phyloP scores from a whole-genome alignment of 2,888 invertebrate species.

The Drosophila formosana region DNA sequence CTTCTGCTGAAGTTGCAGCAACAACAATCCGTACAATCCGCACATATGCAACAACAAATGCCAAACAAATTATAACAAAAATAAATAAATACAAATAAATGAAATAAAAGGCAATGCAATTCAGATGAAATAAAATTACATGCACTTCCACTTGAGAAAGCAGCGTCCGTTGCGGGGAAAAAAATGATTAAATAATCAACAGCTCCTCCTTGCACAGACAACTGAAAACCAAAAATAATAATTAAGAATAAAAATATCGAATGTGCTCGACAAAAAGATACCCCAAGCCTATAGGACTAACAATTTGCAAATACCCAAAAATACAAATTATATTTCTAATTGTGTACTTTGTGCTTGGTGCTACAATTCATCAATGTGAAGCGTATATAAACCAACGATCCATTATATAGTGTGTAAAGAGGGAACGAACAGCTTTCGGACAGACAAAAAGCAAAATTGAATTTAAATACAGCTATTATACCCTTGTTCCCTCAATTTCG shows the following conservation, averaged over 20 bases:
- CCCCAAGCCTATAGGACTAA: neutral
- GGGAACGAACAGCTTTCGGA: no score
- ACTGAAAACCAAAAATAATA: slow-evolving; percentile 1
- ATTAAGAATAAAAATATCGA: neutral
- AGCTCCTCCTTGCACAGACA: slow-evolving; percentile 29
- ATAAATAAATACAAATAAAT: slow-evolving; percentile 27
- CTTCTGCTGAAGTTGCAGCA: slow-evolving; percentile 23
- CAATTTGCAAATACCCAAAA: no score
- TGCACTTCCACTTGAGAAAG: slow-evolving; percentile 77
- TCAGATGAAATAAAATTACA: slow-evolving; percentile 74
- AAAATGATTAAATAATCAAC: slow-evolving; percentile 76
- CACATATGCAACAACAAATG: slow-evolving; percentile 44
- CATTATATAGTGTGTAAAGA: no score
- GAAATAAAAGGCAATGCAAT: slow-evolving; percentile 63
- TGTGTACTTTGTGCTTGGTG: no score
- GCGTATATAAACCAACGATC: no score
- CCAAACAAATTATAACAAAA: slow-evolving; percentile 52
- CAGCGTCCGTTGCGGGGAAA: slow-evolving; percentile 45
- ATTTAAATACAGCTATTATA: neutral
- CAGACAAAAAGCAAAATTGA: no score
- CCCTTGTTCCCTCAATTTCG: neutral
- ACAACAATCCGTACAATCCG: slow-evolving; percentile 58
- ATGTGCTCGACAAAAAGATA: slow-evolving; percentile 22
- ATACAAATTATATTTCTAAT: no score
- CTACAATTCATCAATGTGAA: no score